Percentiles rank a stretch among this genome's conserved stretches.
Conservation (phyloP, 64 coral and sea anemone species). For the Pachyseris speciosa region DNA sequence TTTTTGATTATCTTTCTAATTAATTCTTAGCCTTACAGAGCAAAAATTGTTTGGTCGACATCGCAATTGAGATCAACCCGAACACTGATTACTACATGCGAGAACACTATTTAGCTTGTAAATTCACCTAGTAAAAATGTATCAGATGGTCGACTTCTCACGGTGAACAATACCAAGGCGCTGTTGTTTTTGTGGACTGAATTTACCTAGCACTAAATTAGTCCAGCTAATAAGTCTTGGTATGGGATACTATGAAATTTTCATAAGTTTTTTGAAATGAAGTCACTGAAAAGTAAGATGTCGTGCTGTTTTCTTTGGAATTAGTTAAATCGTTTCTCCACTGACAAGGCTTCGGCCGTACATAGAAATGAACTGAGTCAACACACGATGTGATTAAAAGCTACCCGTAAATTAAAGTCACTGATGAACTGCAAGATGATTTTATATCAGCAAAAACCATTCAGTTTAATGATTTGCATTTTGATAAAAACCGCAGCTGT, state of each 20-base stretch:
- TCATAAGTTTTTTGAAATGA: background rate
- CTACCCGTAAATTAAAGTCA: too few species aligned
- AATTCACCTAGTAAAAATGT: background rate
- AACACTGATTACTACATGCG: background rate
- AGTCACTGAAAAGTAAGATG: background rate
- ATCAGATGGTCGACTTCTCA: background rate
- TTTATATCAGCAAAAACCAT: too few species aligned
- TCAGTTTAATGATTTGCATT: too few species aligned
- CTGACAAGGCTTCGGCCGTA: too few species aligned
- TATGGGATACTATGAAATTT: conserved; percentile 1
- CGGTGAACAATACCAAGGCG: too few species aligned
- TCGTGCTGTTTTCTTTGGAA: background rate
- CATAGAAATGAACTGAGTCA: too few species aligned
- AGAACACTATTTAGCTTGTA: background rate
- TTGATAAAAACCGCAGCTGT: too few species aligned
- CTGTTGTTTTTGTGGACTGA: background rate
- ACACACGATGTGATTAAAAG: too few species aligned
- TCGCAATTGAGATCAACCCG: background rate
- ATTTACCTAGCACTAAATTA: background rate
- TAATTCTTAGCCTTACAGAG: conserved; percentile 18
- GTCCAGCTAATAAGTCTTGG: background rate
- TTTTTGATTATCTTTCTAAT: background rate
- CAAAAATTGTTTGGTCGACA: conserved; percentile 7
- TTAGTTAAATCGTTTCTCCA: background rate
- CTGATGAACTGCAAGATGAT: too few species aligned